Base-by-base conservation (phyloP, 1,140 invertebrate genomes). In the Nebria ingens region DNA sequence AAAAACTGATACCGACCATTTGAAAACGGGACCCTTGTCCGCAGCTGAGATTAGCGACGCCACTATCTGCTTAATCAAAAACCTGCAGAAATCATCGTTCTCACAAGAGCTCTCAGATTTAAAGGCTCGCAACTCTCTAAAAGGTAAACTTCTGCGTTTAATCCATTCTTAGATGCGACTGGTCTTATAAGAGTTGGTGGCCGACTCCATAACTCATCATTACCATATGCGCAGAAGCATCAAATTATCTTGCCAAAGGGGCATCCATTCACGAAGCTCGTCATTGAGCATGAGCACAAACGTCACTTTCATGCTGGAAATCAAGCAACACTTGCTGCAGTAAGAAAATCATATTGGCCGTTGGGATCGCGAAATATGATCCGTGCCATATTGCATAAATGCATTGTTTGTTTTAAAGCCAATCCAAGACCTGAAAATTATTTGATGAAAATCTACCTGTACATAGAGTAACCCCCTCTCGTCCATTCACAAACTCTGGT, bases 131-230 rank as follows among this genome's bases (percentile, higher is more conserved):
- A 34, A n/a, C 6, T n/a, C 25, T 34, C n/a, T 34, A 34, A 34
- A 34, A 34, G n/a, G 25, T 34, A 9, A 9, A 9, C 25, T 34
- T 34, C 25, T 34, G n/a, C n/a, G n/a, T n/a, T 58, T 50, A 62
- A 56, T 55, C 68, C 68, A 0, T 72, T 72, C 55, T 2, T 73
- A 6, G 69, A 72, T 53, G 2, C 56, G 6, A 29, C 59, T 13
- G 64, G 63, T n/a, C 23, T 73, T 2, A 12, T 73, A 2, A 59
- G 68, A 51, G 72, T 74, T 15, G 71, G 69, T 6, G 71, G 73
- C 4, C 29, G 71, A 20, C 55, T 73, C 12, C 21, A 54, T 19
- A 58, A 69, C 22, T 53, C 64, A 1, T 42, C 59, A 6, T 11
- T 72, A 4, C 38, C 62, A 2, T 55, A 64, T 54, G 56, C 61